Evolutionary conservation across 2,888 invertebrate genomes (phyloP).

Genomic region (Ornithoptera alexandrae): DNA sequence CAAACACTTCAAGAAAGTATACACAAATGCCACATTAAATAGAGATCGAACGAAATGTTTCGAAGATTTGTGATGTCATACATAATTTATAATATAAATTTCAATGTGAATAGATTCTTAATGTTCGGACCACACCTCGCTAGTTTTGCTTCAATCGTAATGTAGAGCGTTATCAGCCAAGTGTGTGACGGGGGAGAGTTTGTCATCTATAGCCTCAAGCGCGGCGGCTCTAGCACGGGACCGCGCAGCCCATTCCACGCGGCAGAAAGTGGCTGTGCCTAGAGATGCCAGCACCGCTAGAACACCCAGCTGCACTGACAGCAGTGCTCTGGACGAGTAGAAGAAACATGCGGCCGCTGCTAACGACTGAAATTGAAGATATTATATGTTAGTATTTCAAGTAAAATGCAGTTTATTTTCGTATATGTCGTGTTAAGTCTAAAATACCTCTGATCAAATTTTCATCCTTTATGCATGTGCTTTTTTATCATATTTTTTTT

Average conservation of each 20-base stretch:
- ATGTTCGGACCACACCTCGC: background rate
- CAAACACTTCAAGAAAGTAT: too few relatives aligned
- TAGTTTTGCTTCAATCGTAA: slow-evolving; percentile 51
- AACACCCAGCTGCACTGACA: slow-evolving; percentile 87
- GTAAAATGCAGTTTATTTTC: too few relatives aligned
- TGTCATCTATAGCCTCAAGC: slow-evolving; percentile 54
- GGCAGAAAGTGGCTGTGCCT: slow-evolving; percentile 88
- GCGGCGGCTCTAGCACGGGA: slow-evolving; percentile 57
- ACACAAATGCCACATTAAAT: too few relatives aligned
- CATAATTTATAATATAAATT: background rate
- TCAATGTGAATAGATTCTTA: background rate
- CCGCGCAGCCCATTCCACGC: slow-evolving; percentile 84
- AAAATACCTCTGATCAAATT: too few relatives aligned
- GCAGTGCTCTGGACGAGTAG: slow-evolving; percentile 86
- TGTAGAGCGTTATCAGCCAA: slow-evolving; percentile 65
- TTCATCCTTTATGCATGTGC: too few relatives aligned
- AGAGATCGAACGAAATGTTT: too few relatives aligned
- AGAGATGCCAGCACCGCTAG: slow-evolving; percentile 84
- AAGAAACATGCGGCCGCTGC: slow-evolving; percentile 92
- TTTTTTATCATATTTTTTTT: too few relatives aligned
- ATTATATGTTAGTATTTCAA: background rate
- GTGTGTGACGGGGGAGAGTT: slow-evolving; percentile 54
- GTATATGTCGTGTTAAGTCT: too few relatives aligned
- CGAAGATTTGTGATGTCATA: background rate
- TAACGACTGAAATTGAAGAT: slow-evolving; percentile 83